These are phyloP conservation scores for Drosophila maculinotata DNA, from an alignment of 2,888 invertebrate genomes.

Conservation along the genomic window DNA sequence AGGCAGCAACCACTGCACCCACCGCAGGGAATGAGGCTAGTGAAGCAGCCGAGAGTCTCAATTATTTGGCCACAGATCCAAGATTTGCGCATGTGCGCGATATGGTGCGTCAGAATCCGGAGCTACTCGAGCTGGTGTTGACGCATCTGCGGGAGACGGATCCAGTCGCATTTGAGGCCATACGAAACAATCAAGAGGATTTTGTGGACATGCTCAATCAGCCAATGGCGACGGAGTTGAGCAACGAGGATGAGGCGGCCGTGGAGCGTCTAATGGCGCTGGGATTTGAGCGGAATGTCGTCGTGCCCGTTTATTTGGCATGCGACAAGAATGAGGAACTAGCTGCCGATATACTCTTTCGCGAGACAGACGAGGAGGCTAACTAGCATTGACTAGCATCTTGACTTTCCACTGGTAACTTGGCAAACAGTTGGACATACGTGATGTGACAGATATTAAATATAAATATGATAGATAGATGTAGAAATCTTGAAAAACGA, in stretches of 20 bases:
- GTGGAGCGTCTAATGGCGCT: constrained; percentile 73
- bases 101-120: constrained; percentile 96
- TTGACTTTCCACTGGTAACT: no score
- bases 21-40: constrained; percentile 1
- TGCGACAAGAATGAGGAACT: constrained; percentile 79
- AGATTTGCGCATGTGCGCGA: constrained; percentile 92
- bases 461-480: no score
- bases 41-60: constrained; percentile 22
- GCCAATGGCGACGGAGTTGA: constrained; percentile 28
- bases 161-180: constrained; percentile 95
- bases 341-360: constrained; percentile 76
- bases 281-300: constrained; percentile 73
- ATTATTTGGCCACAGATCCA: constrained; percentile 24
- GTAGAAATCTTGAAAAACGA: no score
- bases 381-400: background rate
- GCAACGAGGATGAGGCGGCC: constrained; percentile 60
- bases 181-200: constrained; percentile 95
- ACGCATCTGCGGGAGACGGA: constrained; percentile 96
- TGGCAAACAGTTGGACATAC: no score
- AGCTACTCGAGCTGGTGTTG: constrained; percentile 93
- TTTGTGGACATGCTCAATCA: constrained; percentile 88
- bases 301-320: constrained; percentile 73
- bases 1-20: constrained; percentile 5
- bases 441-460: no score
- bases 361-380: constrained; percentile 70